phyloP scores from a whole-genome alignment of 2,113 vertebrate genomes.

The Periophthalmus modestus region DNA sequence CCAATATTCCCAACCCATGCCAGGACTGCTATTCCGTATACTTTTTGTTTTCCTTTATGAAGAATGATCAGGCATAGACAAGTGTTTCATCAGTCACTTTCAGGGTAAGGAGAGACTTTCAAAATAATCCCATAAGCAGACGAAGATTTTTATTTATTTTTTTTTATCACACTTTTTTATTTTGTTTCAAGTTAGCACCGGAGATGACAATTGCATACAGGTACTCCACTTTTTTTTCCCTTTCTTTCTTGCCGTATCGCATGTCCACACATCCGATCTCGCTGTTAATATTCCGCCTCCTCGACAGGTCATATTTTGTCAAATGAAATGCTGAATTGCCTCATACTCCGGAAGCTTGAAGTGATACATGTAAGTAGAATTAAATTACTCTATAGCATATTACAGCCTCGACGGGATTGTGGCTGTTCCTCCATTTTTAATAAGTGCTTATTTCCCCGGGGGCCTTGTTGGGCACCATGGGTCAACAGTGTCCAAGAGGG shows the following conservation, averaged over 20 bases:
- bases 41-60: slow-evolving; percentile 58
- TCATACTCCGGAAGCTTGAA: slow-evolving; percentile 69
- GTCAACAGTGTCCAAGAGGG: slow-evolving; percentile 79
- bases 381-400: slow-evolving; percentile 80
- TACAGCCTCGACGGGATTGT: slow-evolving; percentile 74
- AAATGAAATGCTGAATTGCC: slow-evolving; percentile 79
- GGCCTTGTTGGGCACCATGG: slow-evolving; percentile 75
- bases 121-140: slow-evolving; percentile 77
- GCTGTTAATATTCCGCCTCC: slow-evolving; percentile 75
- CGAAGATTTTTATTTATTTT: slow-evolving; percentile 40
- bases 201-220: slow-evolving; percentile 63
- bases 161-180: slow-evolving; percentile 59
- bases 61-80: slow-evolving; percentile 69
- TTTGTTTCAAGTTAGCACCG: slow-evolving; percentile 56
- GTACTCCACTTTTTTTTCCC: background rate
- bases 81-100: slow-evolving; percentile 72
- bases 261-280: slow-evolving; percentile 62
- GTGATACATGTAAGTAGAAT: slow-evolving; percentile 80
- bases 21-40: slow-evolving; percentile 67
- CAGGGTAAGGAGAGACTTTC: slow-evolving; percentile 75
- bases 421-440: slow-evolving; percentile 79
- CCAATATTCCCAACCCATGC: slow-evolving; percentile 75
- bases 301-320: slow-evolving; percentile 79
- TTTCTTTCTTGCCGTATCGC: slow-evolving; percentile 30
- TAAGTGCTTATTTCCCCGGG: slow-evolving; percentile 79